Evolutionary conservation across 2,797 vertebrate species (phyloP), one percentile per base, ranked within the genome.

Genomic region (Xerus rutilus): DNA sequence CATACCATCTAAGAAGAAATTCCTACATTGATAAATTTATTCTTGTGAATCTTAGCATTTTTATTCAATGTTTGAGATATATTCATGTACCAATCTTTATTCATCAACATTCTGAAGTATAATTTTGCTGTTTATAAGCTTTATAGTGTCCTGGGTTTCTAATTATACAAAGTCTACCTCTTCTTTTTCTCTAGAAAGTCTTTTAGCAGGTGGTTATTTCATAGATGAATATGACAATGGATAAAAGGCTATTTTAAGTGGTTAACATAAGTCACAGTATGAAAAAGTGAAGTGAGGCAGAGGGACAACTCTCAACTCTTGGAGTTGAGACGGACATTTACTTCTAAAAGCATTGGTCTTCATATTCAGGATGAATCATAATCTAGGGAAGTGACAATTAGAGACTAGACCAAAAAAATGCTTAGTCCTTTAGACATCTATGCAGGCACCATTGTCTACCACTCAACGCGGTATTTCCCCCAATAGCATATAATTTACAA

Each of bases 41-140:
- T 88, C 2, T 74, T 73, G 23, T 30, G 7, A 74, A 77, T 59
- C 7, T 82, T 49, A 88, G 5, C 18, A 5, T 85, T 81, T 83
- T 62, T 17, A 76, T 32, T 91, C 18, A 85, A 52, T 52, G 35
- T 79, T 84, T 70, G 43, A 35, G 28, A 1, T 81, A 20, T 86
- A 65, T 49, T 83, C 6, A 84, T 65, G 13, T 23, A 72, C 1
- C 5, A 49, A 43, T 30, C 1, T 70, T 89, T 91, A 65, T 21
- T 86, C 6, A 67, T 39, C 39, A 70, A 62, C 74, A 89, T 92
- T 85, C 89, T 84, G 43, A 86, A 89, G 49, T 84, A 18, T n/a
- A 43, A 32, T 10, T 70, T n/a, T 93, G 10, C 23, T 52, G 83
- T 76, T 83, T 72, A 77, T 57, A 91, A 86, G 6, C 17, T 69